phyloP scores from a whole-genome alignment of 2,888 invertebrate genomes.

The Macrosoma leucophasiata region DNA sequence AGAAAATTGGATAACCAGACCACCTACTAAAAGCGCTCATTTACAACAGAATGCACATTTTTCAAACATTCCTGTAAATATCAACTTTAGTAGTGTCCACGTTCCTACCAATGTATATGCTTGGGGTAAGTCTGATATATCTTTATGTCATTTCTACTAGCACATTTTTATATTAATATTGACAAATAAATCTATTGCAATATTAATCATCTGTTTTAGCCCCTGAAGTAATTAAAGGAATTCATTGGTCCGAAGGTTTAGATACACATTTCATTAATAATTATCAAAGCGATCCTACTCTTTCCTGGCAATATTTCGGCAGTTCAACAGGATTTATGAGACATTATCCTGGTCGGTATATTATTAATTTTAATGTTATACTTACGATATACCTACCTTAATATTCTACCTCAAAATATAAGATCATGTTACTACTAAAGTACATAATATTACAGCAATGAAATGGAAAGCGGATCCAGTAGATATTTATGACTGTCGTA shows the following conservation, averaged over 20 bases:
- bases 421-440: too few relatives aligned
- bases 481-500: conserved; percentile 96
- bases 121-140: conserved; percentile 84
- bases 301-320: conserved; percentile 99
- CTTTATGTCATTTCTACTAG: too few relatives aligned
- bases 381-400: too few relatives aligned
- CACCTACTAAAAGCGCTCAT: conserved; percentile 78
- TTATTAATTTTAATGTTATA: too few relatives aligned
- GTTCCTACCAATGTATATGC: conserved; percentile 97
- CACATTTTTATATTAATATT: conserved; percentile 2
- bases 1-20: conserved; percentile 71
- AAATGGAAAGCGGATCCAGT: conserved; percentile 87
- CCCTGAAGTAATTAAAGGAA: conserved; percentile 90
- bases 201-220: conserved; percentile 65
- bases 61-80: conserved; percentile 85
- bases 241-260: conserved; percentile 96
- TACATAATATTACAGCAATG: conserved; percentile 78
- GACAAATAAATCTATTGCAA: too few relatives aligned
- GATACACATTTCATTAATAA: conserved; percentile 93
- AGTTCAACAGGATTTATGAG: conserved; percentile 98
- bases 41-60: conserved; percentile 84
- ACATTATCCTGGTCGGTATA: conserved; percentile 89
- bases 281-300: conserved; percentile 87
- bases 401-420: too few relatives aligned
- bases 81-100: conserved; percentile 90